Base-by-base conservation (phyloP, 2,888 invertebrate genomes). In the Hemicrepidius hirtus region DNA sequence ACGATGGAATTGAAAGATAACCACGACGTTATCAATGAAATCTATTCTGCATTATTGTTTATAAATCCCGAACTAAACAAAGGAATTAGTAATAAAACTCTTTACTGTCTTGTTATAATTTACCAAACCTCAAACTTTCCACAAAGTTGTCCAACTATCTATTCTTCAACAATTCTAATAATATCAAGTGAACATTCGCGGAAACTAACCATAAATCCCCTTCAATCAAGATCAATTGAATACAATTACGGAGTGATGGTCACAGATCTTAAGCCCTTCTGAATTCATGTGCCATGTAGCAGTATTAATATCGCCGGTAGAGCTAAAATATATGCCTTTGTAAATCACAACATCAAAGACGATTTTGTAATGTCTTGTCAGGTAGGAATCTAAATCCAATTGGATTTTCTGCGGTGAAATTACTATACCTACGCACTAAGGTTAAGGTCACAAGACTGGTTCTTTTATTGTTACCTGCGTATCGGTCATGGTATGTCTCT, bases 321-420 rank as follows among this genome's bases (percentile, higher is more conserved):
- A 41, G 60, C 60, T 44, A 57, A 57, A 57, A 57, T 57, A 37
- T 55, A 16, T 21, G 35, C 37, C 57, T 37, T n/a, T 35, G 37
- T 20, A 35, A 57, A 57, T 57, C 57, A 35, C 16, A 37, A 37
- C 37, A 32, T 57, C 57, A 57, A 57, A 57, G 55, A 20, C 37
- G 18, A 16, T n/a, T 57, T 20, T 9, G 37, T 13, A 5, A 10
- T 20, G 9, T 12, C 18, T 37, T 13, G 6, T 5, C 20, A 57
- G 32, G 57, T 32, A 57, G 18, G 32, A 55, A 37, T 18, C 18
- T 21, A 21, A 37, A 57, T 10, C 57, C 37, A 21, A 35, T 7
- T 37, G 32, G 57, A 57, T 32, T 37, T 37, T 57, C 37, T 18
- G 13, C 32, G 35, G 24, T 53, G 57, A 21, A 57, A 57, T 57